Percentiles rank a stretch among this genome's conserved stretches.
phyloP scores from a whole-genome alignment of 1,140 invertebrate species.

The Druon quercuslanigerum region DNA sequence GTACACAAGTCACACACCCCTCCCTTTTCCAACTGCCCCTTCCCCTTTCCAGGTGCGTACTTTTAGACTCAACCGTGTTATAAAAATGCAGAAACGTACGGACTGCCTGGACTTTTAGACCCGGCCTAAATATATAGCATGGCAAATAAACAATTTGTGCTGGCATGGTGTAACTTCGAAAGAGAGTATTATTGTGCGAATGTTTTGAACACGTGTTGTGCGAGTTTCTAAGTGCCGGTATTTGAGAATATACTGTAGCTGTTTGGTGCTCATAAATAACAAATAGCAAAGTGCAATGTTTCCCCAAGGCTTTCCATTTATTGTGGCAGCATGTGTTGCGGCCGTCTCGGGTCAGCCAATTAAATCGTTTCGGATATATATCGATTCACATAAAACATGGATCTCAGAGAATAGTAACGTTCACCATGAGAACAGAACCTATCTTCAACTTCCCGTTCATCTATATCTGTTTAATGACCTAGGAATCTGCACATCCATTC shows the following conservation, averaged over 20 bases:
- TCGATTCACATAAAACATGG: slow-evolving; percentile 1
- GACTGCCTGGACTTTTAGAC: no score
- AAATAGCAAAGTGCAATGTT: slow-evolving; percentile 14
- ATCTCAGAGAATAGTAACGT: slow-evolving; percentile 13
- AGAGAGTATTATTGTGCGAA: no score
- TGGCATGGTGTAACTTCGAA: no score
- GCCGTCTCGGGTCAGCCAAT: slow-evolving; percentile 7
- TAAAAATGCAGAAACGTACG: no score
- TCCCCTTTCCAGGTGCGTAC: no score
- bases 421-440: slow-evolving; percentile 5
- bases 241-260: not conserved
- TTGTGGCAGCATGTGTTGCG: not conserved
- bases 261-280: slow-evolving; percentile 5
- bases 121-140: no score
- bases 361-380: not conserved
- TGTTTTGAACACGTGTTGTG: no score
- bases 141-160: no score
- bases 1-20: no score
- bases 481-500: slow-evolving; percentile 23
- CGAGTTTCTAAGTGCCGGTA: no score
- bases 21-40: no score
- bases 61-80: no score
- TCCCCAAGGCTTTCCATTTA: not conserved
- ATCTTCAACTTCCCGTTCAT: slow-evolving; percentile 7
- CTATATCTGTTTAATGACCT: slow-evolving; percentile 29